Evolutionary conservation across 2,797 vertebrate species (phyloP), one percentile per base, ranked within the genome.

Genomic region (Alcedo atthis): DNA sequence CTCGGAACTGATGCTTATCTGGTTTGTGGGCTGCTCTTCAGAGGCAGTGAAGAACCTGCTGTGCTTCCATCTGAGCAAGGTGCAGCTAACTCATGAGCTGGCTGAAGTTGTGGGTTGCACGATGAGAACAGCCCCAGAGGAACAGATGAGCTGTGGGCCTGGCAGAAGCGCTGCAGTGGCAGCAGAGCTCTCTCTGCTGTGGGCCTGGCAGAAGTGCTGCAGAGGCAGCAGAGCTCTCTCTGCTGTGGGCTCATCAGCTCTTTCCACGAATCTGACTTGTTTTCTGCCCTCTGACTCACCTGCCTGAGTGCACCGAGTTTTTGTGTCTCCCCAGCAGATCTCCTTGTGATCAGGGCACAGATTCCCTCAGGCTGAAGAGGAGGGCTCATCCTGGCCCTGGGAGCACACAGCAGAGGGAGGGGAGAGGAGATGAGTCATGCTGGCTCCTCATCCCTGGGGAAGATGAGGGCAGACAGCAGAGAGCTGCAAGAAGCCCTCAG

Each of bases 231-330:
- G 28, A 62, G 70, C 25, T 28, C 28, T n/a, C 46, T 53, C 45
- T 40, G 48, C 26, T 37, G 42, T 13, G 67, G 18, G 24, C n/a
- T 71, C n/a, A 9, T 11, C 30, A 42, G 48, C 77, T 49, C 6
- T 10, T 86, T 64, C 69, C 37, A 53, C 2, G 26, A 74, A 87
- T 62, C 26, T 73, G 5, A 8, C 71, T 48, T 9, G 4, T 14
- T 35, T 82, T 37, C 69, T 78, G 57, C 46, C 48, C 20, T 42
- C 32, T 33, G 30, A 16, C 55, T 63, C 25, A 8, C 55, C 69
- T 19, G 30, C 16, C 19, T 0, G 2, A 10, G 66, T 13, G 9
- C 30, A 1, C 37, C 5, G 6, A 9, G 26, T 42, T 73, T 49
- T n/a, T 9, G 3, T n/a, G 61, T 51, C 22, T 61, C 46, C 63